These are phyloP conservation scores for Leptinotarsa haldemani DNA, from an alignment of 2,888 invertebrate species.

Conservation along the genomic window DNA sequence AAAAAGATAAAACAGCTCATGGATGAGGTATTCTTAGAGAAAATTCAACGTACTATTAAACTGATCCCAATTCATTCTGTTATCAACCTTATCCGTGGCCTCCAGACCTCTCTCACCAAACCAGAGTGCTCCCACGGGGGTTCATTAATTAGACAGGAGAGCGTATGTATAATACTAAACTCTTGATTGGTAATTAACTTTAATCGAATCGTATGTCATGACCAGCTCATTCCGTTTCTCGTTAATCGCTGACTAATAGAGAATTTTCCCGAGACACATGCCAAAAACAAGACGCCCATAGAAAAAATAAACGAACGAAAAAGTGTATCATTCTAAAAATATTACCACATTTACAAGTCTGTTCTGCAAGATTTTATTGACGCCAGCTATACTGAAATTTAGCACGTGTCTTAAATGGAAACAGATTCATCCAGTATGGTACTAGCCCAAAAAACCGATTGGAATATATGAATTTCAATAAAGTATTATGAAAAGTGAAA, in stretches of 20 bases:
- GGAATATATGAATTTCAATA: not conserved
- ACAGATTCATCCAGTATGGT: constrained; percentile 4
- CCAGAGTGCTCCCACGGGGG: not conserved
- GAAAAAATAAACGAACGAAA: constrained; percentile 35
- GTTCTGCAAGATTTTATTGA: constrained; percentile 39
- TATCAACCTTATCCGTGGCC: not conserved
- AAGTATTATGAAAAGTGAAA: too few species aligned
- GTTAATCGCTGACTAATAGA: constrained; percentile 35
- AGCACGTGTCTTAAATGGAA: constrained; percentile 35
- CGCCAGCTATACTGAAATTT: constrained; percentile 34
- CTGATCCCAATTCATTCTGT: not conserved
- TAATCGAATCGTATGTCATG: constrained; percentile 8
- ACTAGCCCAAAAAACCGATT: not conserved
- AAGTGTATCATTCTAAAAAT: constrained; percentile 40
- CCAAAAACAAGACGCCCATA: constrained; percentile 27
- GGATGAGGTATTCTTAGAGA: too few species aligned
- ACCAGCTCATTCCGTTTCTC: constrained; percentile 21
- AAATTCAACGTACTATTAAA: not conserved
- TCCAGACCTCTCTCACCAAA: not conserved
- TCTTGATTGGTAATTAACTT: constrained; percentile 1
- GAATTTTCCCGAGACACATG: constrained; percentile 25
- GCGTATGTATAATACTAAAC: not conserved
- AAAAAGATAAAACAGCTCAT: too few species aligned
- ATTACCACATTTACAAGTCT: constrained; percentile 37
- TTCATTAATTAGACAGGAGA: not conserved